Evolutionary conservation across 2,888 invertebrate species (phyloP).

Genomic region (Melikaiella ostensackeni): DNA sequence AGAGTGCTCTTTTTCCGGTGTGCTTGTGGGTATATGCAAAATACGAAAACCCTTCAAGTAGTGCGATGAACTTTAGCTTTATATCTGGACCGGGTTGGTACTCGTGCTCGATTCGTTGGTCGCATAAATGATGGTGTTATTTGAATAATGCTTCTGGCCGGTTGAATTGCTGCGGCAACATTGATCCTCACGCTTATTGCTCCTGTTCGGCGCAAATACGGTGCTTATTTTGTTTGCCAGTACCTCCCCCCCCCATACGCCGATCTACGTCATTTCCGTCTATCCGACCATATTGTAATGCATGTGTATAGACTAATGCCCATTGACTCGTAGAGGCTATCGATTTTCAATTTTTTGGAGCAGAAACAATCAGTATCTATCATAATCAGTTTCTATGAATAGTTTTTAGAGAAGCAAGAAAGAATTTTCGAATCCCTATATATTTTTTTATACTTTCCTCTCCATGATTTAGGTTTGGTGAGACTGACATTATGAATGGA

Average conservation of each 20-base stretch:
- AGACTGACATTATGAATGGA: too few species aligned
- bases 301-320: background rate
- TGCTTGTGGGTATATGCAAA: background rate
- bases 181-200: slow-evolving; percentile 49
- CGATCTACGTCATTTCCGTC: slow-evolving; percentile 28
- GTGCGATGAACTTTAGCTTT: slow-evolving; percentile 32
- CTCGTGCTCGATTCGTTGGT: slow-evolving; percentile 26
- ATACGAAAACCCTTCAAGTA: slow-evolving; percentile 2
- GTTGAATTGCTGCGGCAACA: slow-evolving; percentile 47
- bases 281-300: slow-evolving; percentile 10
- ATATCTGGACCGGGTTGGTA: slow-evolving; percentile 18
- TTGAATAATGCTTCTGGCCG: slow-evolving; percentile 50
- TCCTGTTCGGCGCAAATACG: slow-evolving; percentile 33
- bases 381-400: too few species aligned
- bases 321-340: background rate
- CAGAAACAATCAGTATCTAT: too few species aligned
- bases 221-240: slow-evolving; percentile 37
- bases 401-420: too few species aligned
- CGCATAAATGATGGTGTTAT: slow-evolving; percentile 53
- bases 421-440: too few species aligned
- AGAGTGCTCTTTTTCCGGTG: too few species aligned
- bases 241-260: slow-evolving; percentile 2
- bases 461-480: too few species aligned
- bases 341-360: background rate
- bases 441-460: too few species aligned